Evolutionary conservation across 2,888 invertebrate genomes (phyloP), one percentile per base, ranked within the genome.

Genomic region (Ypsolopha sequella): DNA sequence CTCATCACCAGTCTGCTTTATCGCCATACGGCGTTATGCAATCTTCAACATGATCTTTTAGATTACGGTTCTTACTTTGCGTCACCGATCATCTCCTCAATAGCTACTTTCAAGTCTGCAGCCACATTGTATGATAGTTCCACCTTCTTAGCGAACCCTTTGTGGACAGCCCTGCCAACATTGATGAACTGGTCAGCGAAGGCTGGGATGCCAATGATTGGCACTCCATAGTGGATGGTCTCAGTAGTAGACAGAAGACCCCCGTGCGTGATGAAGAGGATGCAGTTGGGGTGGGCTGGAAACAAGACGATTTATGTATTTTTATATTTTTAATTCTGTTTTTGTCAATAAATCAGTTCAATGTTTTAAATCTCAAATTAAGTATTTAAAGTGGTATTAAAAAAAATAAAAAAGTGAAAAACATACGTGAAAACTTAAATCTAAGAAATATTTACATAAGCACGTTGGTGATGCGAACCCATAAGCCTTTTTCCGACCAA

Each of bases 221-320:
- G 80, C n/a, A 79, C 70, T 9, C 75, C 80, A 41, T 65, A 73
- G 55, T 80, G 73, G 51, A 80, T 59, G 0, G 80, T 67, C 60
- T 81, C 81, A 7, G 73, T 71, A 0, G 73, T 76, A 0, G 81
- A 81, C 0, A 81, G 58, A 47, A 69, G 75, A 8, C 81, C 81
- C 10, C 81, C 80, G 36, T 80, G 80, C 0, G 79, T 75, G 35
- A 81, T 69, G 56, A 80, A 81, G 2, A 80, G 51, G 41, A 65
- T 73, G 1, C 70, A 47, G 41, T 80, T 80, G 0, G 71, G 68
- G 54, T 76, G 77, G 0, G 69, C 77, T 78, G 63, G 14, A 54
- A 68, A 24, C 24, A 24, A 24, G 24, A 24, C 4, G 24, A 24
- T n/a, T n/a, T n/a, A n/a, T n/a, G n/a, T n/a, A n/a, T n/a, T n/a